These are phyloP conservation scores for Acyrthosiphon pisum DNA, from an alignment of 1,140 invertebrate species.

Conservation along the genomic window DNA sequence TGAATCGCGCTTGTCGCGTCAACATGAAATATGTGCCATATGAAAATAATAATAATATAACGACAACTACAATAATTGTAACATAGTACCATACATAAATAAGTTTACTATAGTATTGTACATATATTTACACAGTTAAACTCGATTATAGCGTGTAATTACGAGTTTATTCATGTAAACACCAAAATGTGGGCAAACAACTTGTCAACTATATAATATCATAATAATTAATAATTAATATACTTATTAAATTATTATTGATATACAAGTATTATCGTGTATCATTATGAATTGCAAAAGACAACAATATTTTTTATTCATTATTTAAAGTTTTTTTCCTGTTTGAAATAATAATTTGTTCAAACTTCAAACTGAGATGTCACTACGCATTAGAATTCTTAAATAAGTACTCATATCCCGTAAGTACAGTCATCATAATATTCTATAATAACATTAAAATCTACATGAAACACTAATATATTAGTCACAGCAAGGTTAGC, in stretches of 20 bases:
- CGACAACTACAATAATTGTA: background rate
- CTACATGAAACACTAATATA: background rate
- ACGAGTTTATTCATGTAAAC: background rate
- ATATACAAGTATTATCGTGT: background rate
- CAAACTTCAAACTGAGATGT: background rate
- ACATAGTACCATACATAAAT: background rate
- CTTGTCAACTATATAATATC: background rate
- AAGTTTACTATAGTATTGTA: background rate
- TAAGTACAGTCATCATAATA: background rate
- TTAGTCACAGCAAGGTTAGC: background rate
- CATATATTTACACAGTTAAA: background rate
- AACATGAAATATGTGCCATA: background rate
- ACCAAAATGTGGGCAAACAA: background rate
- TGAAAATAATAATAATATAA: background rate
- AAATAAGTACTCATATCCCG: background rate
- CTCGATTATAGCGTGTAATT: background rate
- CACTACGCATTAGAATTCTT: background rate
- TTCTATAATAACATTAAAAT: background rate
- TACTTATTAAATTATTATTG: too few relatives aligned
- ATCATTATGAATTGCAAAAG: background rate
- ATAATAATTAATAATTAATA: background rate
- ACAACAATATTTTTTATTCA: background rate
- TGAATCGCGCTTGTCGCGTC: background rate
- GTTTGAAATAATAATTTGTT: background rate
- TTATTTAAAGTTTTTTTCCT: background rate